Evolutionary conservation across 2,888 invertebrate species (phyloP).

Genomic region (Desoria tigrina): DNA sequence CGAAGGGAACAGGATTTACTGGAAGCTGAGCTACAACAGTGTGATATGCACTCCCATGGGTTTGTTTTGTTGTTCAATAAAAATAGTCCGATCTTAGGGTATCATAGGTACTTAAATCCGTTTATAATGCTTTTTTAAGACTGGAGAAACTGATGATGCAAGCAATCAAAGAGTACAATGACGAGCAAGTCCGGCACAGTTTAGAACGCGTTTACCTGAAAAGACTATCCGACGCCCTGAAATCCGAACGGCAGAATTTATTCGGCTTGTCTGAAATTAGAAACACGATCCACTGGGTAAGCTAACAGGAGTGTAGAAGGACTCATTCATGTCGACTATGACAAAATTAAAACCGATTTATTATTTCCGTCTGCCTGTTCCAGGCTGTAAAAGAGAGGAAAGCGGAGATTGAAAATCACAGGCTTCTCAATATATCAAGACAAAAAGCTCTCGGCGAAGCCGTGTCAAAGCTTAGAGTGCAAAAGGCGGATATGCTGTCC

Average conservation of each 20-base stretch:
- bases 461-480: constrained; percentile 31
- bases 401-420: constrained; percentile 33
- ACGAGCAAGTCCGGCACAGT: constrained; percentile 32
- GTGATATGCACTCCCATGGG: constrained; percentile 34
- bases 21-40: constrained; percentile 21
- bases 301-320: too few relatives aligned
- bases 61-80: not conserved
- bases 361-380: not conserved
- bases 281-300: constrained; percentile 35
- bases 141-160: constrained; percentile 29
- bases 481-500: constrained; percentile 28
- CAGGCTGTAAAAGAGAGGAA: constrained; percentile 40
- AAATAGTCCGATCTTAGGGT: not conserved
- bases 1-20: constrained; percentile 17
- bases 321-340: too few relatives aligned
- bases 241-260: constrained; percentile 26
- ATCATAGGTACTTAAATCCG: not conserved
- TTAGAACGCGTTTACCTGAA: constrained; percentile 31
- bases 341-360: too few relatives aligned
- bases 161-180: constrained; percentile 23
- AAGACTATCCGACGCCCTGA: constrained; percentile 25
- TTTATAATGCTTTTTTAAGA: not conserved
- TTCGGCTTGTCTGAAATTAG: constrained; percentile 35
- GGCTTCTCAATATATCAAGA: constrained; percentile 23
- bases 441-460: constrained; percentile 32